Percentiles rank a stretch among this genome's conserved stretches.
phyloP scores from a whole-genome alignment of 2,797 vertebrate species.

The Etheostoma perlongum region DNA sequence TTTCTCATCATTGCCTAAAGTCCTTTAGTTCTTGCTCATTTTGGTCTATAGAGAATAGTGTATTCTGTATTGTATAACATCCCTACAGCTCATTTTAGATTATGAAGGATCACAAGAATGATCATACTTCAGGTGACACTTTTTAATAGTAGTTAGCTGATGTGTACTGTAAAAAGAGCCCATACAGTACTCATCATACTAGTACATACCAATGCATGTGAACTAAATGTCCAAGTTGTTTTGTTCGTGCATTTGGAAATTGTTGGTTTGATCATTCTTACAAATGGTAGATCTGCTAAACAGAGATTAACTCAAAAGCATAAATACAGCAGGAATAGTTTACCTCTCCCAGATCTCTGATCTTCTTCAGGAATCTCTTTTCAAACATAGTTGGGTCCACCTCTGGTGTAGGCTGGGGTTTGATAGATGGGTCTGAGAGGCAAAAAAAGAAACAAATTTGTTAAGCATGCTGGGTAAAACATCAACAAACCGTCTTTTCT shows the following conservation, averaged over 20 bases:
- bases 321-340: conserved; percentile 25
- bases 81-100: background rate
- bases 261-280: background rate
- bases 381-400: conserved; percentile 96
- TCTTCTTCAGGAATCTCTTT: conserved; percentile 92
- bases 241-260: conserved; percentile 2
- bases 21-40: background rate
- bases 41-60: background rate
- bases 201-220: background rate
- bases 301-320: background rate
- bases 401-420: conserved; percentile 85
- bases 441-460: conserved; percentile 8
- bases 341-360: conserved; percentile 95
- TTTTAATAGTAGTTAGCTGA: background rate
- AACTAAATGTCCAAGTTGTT: background rate
- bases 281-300: background rate
- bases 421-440: conserved; percentile 88
- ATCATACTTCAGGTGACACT: background rate
- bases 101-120: background rate
- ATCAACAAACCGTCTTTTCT: conserved; percentile 3
- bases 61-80: background rate
- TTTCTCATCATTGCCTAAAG: background rate
- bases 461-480: conserved; percentile 3
- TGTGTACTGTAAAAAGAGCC: background rate
- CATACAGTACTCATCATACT: background rate